These are phyloP conservation scores for Watsonalla cultraria DNA, from an alignment of 2,888 invertebrate species.

Conservation along the genomic window DNA sequence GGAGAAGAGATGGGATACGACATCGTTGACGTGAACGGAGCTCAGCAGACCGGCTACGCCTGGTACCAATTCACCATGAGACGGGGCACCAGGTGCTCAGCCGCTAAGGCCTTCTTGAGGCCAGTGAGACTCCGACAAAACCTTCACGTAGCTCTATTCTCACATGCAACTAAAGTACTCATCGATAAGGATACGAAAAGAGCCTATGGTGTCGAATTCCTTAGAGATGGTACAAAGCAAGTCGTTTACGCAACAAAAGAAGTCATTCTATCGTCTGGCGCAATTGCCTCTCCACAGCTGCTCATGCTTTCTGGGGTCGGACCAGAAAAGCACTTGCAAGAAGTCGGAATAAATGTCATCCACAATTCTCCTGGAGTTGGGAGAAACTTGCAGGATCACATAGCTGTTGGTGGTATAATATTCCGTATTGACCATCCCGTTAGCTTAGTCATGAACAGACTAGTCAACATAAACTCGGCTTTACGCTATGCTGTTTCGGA, in stretches of 20 bases:
- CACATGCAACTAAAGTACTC: conserved; percentile 87
- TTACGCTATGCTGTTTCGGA: conserved; percentile 91
- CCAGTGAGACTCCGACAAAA: conserved; percentile 88
- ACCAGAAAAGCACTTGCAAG: conserved; percentile 83
- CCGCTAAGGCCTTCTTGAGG: conserved; percentile 91
- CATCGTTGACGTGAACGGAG: conserved; percentile 90
- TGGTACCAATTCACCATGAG: conserved; percentile 94
- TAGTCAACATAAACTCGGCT: conserved; percentile 91
- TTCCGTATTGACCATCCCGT: conserved; percentile 90
- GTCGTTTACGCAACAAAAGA: conserved; percentile 85
- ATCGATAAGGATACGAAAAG: conserved; percentile 85
- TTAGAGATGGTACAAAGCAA: conserved; percentile 81
- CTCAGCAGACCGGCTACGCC: conserved; percentile 90
- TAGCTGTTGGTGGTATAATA: conserved; percentile 90
- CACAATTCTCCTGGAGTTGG: conserved; percentile 91
- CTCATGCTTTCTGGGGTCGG: conserved; percentile 95
- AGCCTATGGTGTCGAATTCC: conserved; percentile 89
- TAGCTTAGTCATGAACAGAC: conserved; percentile 87
- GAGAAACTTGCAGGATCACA: conserved; percentile 92
- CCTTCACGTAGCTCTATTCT: conserved; percentile 88
- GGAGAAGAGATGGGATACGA: conserved; percentile 96
- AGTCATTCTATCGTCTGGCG: conserved; percentile 92
- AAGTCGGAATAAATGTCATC: conserved; percentile 85
- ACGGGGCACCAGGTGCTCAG: conserved; percentile 88
- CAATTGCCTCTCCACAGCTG: conserved; percentile 94